Base-by-base conservation (phyloP, 2,888 invertebrate species). In the Gymnocheta viridis region DNA sequence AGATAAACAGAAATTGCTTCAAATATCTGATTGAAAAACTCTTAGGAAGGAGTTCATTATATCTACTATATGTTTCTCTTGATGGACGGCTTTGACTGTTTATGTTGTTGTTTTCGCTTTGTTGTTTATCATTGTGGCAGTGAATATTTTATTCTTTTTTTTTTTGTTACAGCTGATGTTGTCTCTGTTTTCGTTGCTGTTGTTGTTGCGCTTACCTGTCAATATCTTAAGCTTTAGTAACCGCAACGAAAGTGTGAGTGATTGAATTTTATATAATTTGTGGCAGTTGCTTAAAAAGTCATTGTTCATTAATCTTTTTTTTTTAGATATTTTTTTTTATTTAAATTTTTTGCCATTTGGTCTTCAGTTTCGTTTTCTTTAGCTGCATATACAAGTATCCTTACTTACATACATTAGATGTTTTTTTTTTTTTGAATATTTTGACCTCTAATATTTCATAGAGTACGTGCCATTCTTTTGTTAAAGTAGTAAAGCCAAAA, bases 181-280 rank as follows among this genome's bases (percentile, higher is more conserved):
- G 56, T 27, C 60, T 27, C 24, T 32, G 76, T 35, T 72, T 29
- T 32, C 60, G 54, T 56, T 82, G 76, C 27, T 82, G 64, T 74
- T 83, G 49, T 24, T 72, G 67, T 44, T 74, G 82, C 72, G 78
- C 67, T 82, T 77, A 80, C 76, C 80, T 82, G 85, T 80, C 85
- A 85, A 82, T 82, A 80, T 73, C 82, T 76, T 80, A 79, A 82
- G 85, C 85, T 76, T 77, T 80, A 74, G 70, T 80, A 82, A 85
- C 85, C 83, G 81, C 85, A 86, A 86, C 76, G 86, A 86, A 86
- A 86, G 86, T 84, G 85, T 86, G 86, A 86, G 86, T 86, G 86
- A 86, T 86, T 85, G 86, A 86, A 85, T 84, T 85, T 84, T 73
- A 77, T 72, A 86, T 85, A 84, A 83, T 86, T 86, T 86, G 83